Base-by-base conservation (phyloP, 2,113 vertebrate genomes). In the Neogale vison region DNA sequence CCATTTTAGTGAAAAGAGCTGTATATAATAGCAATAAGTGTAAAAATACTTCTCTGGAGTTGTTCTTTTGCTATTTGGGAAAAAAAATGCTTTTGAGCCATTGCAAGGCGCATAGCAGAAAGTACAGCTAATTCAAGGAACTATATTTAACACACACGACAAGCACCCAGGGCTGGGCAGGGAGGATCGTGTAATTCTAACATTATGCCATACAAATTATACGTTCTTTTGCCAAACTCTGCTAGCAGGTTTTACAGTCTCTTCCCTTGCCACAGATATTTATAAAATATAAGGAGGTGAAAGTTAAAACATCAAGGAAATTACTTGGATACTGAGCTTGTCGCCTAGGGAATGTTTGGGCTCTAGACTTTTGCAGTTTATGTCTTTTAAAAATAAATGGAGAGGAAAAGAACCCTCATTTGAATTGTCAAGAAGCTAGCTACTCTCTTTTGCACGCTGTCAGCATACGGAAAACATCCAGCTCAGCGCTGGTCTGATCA, bases 271-370 rank as follows among this genome's bases (percentile, higher is more conserved):
- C 98, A 97, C 95, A 95, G 98, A 98, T 98, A 98, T 98, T 99
- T 98, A 98, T 98, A 98, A 99, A 98, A 97, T 97, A 94, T 63
- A 98, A 97, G 98, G 97, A 98, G 97, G 97, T 95, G 96, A 98
- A 96, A 98, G 96, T 95, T 97, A 98, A 98, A 98, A 98, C 96
- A 98, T 98, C 97, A 96, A 15, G 98, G 97, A 98, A 55, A 98
- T 98, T 98, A 98, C 97, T 79, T 12, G 98, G 98, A 95, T 98
- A 95, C 98, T 97, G 97, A 88, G 97, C 95, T 98, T 97, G 98
- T 91, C 96, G 94, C 97, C 96, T 98, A 95, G 96, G 95, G 92
- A 98, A 98, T 98, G 98, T 34, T 3, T 97, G 95, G 98, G 97
- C 96, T 96, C 98, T 97, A 98, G 97, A 88, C 96, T 98, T 98